Base-by-base conservation (phyloP, 1,140 invertebrate species). In the Micrasema minimum region DNA sequence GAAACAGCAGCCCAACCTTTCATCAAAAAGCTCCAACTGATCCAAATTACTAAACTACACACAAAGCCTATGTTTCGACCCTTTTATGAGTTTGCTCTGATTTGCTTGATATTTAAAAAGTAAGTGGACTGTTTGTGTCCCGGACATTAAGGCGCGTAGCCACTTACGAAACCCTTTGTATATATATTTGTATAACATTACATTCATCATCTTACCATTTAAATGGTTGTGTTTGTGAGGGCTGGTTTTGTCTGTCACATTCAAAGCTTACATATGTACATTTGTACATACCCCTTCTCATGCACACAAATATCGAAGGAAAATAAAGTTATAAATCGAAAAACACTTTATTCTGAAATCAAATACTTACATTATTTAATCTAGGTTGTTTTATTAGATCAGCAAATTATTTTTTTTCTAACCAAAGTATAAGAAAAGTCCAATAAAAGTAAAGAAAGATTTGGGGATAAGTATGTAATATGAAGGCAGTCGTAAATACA, bases 141-240 rank as follows among this genome's bases (percentile, higher is more conserved):
- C 53, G 59, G 59, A 64, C 59, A 45, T 46, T 45, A 64, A 64
- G 64, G 64, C 64, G 48, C 45, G 64, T 53, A 51, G 18, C 45
- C 64, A 66, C 64, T 66, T 66, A 66, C 22, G 14, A 38, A 48
- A 46, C 43, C 48, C 48, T 66, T 66, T 66, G 45, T 66, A 23
- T 66, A 22, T 26, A 46, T 66, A 53, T 66, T 66, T 66, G 31
- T 53, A 66, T 38, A 66, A 51, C 64, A 51, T 66, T 37, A 66
- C 64, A 66, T 66, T 66, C 64, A 51, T 66, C 64, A 66, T 66
- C 64, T 66, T 50, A n/a, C 23, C 45, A 46, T 66, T 66, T 66
- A 66, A 66, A 66, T 50, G 64, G 64, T 37, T 50, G 23, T 41
- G 35, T 66, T 66, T 64, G 31, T 66, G 31, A 12, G 46, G 31